Evolutionary conservation across 64 coral and sea anemone genomes (phyloP).

Genomic region (Dendronephthya gigantea): DNA sequence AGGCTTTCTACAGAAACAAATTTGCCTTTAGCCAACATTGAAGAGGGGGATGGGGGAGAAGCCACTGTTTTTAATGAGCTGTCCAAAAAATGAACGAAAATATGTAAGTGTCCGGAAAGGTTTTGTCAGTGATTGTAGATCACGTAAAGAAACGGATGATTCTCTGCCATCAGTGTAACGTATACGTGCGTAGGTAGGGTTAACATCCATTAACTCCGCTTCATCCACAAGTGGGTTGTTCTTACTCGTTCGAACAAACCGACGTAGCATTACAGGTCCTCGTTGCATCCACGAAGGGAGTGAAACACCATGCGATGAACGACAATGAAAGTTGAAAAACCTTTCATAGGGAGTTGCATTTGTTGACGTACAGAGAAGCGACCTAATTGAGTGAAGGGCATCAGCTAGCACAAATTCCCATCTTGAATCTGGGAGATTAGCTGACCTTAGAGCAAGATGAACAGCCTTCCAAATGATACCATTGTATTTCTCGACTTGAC

Average conservation of each 20-base stretch:
- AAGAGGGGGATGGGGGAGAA: no score
- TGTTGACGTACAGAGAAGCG: no score
- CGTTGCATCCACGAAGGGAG: conserved; percentile 17
- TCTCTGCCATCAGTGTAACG: conserved; percentile 21
- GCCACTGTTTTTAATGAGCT: no score
- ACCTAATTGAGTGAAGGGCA: no score
- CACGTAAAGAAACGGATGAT: conserved; percentile 21
- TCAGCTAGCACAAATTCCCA: not conserved
- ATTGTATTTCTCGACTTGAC: conserved; percentile 23
- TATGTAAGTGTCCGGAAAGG: no score
- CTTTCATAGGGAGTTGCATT: no score
- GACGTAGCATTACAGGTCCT: no score
- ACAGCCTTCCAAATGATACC: conserved; percentile 18
- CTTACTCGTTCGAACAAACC: conserved; percentile 28
- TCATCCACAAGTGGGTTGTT: conserved; percentile 22
- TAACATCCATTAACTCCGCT: conserved; percentile 9
- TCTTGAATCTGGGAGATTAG: not conserved
- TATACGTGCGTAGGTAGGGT: conserved; percentile 19
- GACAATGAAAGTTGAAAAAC: not conserved
- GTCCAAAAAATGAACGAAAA: no score
- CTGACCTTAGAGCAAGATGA: not conserved
- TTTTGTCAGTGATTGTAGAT: no score
- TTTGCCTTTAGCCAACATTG: no score
- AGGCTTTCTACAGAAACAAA: no score
- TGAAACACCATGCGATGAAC: conserved; percentile 10